These are phyloP conservation scores for Lordiphosa andalusiaca DNA, from an alignment of 2,888 invertebrate genomes.

Conservation along the genomic window DNA sequence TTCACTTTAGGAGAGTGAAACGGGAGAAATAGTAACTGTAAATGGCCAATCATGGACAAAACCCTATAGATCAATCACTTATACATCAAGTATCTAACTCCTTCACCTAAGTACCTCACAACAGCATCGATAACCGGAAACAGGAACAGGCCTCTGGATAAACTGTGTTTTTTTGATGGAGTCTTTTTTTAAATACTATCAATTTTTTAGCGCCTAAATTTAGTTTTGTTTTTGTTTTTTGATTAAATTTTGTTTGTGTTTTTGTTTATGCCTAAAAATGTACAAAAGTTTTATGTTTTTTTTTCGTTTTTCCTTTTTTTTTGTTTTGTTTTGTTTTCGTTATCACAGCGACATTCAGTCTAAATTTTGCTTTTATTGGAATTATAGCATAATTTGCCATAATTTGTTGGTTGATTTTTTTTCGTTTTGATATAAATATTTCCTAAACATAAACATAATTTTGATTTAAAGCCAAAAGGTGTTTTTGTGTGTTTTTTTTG, in stretches of 20 bases:
- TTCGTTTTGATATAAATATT: constrained; percentile 44
- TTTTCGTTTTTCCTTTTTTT: constrained; percentile 9
- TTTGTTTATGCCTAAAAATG: constrained; percentile 66
- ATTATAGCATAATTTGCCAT: constrained; percentile 76
- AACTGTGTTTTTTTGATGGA: constrained; percentile 22
- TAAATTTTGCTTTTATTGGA: constrained; percentile 79
- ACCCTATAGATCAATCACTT: too few relatives aligned
- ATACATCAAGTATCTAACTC: too few relatives aligned
- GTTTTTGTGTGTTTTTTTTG: constrained; percentile 37
- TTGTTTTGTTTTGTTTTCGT: constrained; percentile 25
- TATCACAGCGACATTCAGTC: constrained; percentile 80
- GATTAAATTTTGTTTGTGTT: constrained; percentile 52
- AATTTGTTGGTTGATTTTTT: constrained; percentile 59
- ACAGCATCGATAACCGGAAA: too few relatives aligned
- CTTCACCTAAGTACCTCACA: too few relatives aligned
- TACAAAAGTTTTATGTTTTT: constrained; percentile 77
- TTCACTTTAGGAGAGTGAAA: too few relatives aligned
- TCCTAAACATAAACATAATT: constrained; percentile 68
- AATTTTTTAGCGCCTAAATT: constrained; percentile 72
- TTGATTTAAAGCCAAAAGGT: constrained; percentile 72
- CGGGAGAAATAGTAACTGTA: too few relatives aligned
- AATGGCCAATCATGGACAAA: too few relatives aligned
- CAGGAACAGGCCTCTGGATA: too few relatives aligned
- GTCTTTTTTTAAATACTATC: constrained; percentile 37
- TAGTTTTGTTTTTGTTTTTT: constrained; percentile 46